These are phyloP conservation scores for Tuberolachnus salignus DNA, from an alignment of 2,888 invertebrate species.

Conservation along the genomic window DNA sequence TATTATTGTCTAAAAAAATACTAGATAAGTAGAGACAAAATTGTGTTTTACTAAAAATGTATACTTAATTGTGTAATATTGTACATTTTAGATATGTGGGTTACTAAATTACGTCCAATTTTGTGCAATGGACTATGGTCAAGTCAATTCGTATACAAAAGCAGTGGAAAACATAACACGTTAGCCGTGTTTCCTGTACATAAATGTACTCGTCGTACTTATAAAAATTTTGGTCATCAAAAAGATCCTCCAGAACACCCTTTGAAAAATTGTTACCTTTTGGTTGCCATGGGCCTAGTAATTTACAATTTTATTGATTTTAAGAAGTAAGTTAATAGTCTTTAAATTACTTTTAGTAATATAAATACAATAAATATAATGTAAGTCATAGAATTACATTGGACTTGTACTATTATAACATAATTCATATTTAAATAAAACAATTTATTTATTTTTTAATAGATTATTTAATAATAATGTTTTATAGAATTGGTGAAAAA, in stretches of 20 bases:
- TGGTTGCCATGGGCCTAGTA: not conserved
- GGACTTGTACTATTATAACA: no score
- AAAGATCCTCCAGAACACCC: constrained; percentile 46
- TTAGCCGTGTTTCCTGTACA: not conserved
- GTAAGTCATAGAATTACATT: no score
- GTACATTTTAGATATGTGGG: constrained; percentile 31
- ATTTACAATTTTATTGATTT: constrained; percentile 19
- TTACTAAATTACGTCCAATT: constrained; percentile 29
- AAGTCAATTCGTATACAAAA: constrained; percentile 24
- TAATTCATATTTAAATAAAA: no score
- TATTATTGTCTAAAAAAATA: no score
- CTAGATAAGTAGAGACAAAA: no score
- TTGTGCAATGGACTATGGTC: constrained; percentile 16
- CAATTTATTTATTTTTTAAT: not conserved
- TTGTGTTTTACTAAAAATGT: no score
- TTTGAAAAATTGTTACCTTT: constrained; percentile 8
- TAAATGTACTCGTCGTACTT: constrained; percentile 23
- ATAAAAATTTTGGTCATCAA: constrained; percentile 46
- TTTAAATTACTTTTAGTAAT: not conserved
- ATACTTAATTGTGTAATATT: not conserved
- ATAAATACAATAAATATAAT: not conserved
- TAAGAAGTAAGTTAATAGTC: constrained; percentile 24
- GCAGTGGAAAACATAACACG: not conserved
- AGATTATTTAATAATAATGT: not conserved
- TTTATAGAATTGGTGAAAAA: constrained; percentile 14